Evolutionary conservation across 2,888 invertebrate species (phyloP).

Genomic region (Crepidodera aurea): DNA sequence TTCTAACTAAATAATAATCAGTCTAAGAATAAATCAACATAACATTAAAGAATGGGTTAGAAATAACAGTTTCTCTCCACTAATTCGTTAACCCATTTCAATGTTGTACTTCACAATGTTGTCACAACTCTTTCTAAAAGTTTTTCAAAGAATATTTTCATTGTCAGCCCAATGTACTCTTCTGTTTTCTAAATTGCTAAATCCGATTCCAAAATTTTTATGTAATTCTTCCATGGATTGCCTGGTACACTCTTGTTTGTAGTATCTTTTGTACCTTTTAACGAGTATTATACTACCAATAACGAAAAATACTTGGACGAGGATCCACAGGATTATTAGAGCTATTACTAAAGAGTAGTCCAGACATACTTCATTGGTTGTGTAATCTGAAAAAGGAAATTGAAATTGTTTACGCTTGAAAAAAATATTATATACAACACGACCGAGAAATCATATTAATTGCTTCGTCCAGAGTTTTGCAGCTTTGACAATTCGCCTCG

Average conservation of each 20-base stretch:
- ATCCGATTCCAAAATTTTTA: conserved; percentile 72
- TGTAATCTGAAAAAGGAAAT: conserved; percentile 52
- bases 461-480: too few species aligned
- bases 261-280: conserved; percentile 65
- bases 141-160: conserved; percentile 42
- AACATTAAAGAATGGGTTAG: too few species aligned
- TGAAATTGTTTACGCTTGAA: too few species aligned
- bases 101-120: too few species aligned
- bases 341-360: conserved; percentile 68
- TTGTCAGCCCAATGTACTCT: conserved; percentile 76
- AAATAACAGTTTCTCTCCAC: too few species aligned
- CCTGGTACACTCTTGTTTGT: conserved; percentile 61
- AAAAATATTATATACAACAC: too few species aligned
- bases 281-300: conserved; percentile 66
- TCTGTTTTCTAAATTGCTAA: conserved; percentile 69
- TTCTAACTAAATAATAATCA: too few species aligned
- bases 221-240: conserved; percentile 62
- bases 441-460: too few species aligned
- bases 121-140: too few species aligned
- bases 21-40: too few species aligned
- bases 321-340: conserved; percentile 62
- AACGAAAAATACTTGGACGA: conserved; percentile 67
- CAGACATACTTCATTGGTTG: conserved; percentile 58
- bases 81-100: too few species aligned
- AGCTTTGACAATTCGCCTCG: too few species aligned